Evolutionary conservation across 2,888 invertebrate species (phyloP), one percentile per base, ranked within the genome.

Genomic region (Eupelmus urozonus): DNA sequence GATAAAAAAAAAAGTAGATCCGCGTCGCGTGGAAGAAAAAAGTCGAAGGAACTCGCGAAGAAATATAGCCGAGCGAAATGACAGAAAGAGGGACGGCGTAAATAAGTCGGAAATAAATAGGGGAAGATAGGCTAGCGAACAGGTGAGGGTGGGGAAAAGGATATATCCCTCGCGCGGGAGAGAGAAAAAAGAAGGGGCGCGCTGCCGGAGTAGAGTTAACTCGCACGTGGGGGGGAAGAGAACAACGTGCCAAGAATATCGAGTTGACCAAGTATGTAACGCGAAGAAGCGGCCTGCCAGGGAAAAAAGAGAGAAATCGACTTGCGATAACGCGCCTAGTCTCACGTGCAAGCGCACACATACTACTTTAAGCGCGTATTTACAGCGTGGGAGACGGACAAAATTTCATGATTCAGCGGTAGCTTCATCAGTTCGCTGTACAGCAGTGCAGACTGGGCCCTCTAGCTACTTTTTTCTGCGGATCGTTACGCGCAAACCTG

Each of bases 261-360:
- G 82, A 84, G 83, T 83, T 82, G 85, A 82, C 69, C 82, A n/a
- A n/a, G n/a, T n/a, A n/a, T n/a, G 80, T 81, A 83, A 83, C 79
- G 82, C 79, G 81, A 82, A 83, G 81, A 81, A 66, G n/a, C n/a
- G 34, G 42, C 57, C 20, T n/a, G 79, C 81, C 80, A 34, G 9
- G 9, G 34, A 34, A 34, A 5, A 34, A 34, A n/a, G 79, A 78
- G 71, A 20, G 53, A 76, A 76, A 79, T 76, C 73, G 81, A 78
- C 75, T 73, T 77, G 67, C 79, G 80, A 79, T 69, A 62, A 59
- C 74, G 74, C 67, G 77, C 59, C 66, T 51, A 67, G 65, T n/a
- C 23, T 2, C 53, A 70, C 18, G 55, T 59, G 45, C 45, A 29
- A 60, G 29, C 57, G 57, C 62, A 11, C 65, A 49, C 75, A 23